phyloP scores from a whole-genome alignment of 2,113 vertebrate genomes.

The Chloropsis hardwickii region DNA sequence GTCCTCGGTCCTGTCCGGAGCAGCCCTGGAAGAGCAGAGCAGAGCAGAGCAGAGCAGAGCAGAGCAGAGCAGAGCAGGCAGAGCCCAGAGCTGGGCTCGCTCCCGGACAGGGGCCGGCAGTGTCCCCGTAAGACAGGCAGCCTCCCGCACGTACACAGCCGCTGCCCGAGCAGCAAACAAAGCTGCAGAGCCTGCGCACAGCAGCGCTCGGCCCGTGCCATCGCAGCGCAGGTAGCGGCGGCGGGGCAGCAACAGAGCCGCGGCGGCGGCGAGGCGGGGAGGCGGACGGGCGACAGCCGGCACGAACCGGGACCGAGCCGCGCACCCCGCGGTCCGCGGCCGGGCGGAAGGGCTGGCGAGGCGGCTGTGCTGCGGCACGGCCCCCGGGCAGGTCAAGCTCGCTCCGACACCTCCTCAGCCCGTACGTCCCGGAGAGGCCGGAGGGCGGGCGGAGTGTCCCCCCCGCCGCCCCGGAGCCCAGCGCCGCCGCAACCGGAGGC shows the following conservation, averaged over 20 bases:
- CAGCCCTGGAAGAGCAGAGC: background rate
- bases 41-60: background rate
- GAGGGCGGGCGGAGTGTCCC: background rate
- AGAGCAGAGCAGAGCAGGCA: background rate
- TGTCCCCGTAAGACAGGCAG: constrained; percentile 11
- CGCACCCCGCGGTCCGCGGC: background rate
- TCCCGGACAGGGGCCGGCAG: constrained; percentile 18
- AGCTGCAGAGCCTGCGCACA: constrained; percentile 63
- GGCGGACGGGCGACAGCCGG: background rate
- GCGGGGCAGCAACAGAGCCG: background rate
- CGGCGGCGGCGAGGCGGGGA: background rate
- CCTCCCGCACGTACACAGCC: constrained; percentile 65
- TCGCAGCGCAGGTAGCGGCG: constrained; percentile 49
- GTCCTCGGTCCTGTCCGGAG: background rate
- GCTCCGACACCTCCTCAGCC: background rate
- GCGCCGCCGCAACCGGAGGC: background rate
- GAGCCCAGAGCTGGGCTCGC: background rate
- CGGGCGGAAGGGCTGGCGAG: background rate
- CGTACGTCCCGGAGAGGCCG: background rate
- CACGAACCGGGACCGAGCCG: background rate
- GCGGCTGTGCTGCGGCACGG: background rate
- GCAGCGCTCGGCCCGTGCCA: constrained; percentile 5
- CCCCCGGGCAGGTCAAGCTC: background rate
- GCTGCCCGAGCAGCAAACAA: constrained; percentile 49
- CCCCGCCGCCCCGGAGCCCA: background rate